A percentile compares a stretch with the other conserved stretches of the same genome.
phyloP scores from a whole-genome alignment of 2,888 invertebrate species.

The Crocallis elinguaria region DNA sequence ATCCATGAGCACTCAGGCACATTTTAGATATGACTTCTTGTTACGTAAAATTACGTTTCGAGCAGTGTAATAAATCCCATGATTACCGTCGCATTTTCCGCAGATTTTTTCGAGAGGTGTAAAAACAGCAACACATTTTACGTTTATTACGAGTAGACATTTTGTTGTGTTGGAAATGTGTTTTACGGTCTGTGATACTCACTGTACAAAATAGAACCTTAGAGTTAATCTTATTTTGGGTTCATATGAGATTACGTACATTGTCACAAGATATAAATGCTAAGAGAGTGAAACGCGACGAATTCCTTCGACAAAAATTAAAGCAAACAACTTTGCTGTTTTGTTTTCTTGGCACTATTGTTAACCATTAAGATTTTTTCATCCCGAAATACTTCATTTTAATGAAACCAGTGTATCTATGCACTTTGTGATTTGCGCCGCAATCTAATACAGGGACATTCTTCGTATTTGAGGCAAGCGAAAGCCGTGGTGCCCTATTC shows the following conservation, averaged over 20 bases:
- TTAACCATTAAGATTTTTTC: too few species aligned
- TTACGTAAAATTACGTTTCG: slow-evolving; percentile 31
- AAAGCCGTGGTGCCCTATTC: slow-evolving; percentile 20
- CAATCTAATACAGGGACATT: not conserved
- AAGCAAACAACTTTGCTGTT: not conserved
- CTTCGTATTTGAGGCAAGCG: slow-evolving; percentile 11
- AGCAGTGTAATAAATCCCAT: slow-evolving; percentile 24
- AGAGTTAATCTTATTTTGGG: slow-evolving; percentile 21
- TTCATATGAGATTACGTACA: slow-evolving; percentile 14
- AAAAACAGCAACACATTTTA: slow-evolving; percentile 22
- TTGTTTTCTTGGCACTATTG: too few species aligned
- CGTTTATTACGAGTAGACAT: slow-evolving; percentile 26
- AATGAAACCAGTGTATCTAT: not conserved
- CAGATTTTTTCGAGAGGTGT: slow-evolving; percentile 14
- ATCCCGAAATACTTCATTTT: too few species aligned
- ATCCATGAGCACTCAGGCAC: slow-evolving; percentile 17
- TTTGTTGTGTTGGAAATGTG: slow-evolving; percentile 18
- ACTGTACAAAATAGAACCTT: slow-evolving; percentile 5
- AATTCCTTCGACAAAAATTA: not conserved
- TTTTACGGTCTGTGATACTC: slow-evolving; percentile 16
- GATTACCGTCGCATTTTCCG: slow-evolving; percentile 21
- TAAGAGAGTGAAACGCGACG: not conserved
- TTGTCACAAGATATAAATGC: not conserved
- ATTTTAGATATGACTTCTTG: slow-evolving; percentile 25
- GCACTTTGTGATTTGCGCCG: not conserved